phyloP scores from a whole-genome alignment of 1,140 invertebrate species.

The Gerris buenoi region DNA sequence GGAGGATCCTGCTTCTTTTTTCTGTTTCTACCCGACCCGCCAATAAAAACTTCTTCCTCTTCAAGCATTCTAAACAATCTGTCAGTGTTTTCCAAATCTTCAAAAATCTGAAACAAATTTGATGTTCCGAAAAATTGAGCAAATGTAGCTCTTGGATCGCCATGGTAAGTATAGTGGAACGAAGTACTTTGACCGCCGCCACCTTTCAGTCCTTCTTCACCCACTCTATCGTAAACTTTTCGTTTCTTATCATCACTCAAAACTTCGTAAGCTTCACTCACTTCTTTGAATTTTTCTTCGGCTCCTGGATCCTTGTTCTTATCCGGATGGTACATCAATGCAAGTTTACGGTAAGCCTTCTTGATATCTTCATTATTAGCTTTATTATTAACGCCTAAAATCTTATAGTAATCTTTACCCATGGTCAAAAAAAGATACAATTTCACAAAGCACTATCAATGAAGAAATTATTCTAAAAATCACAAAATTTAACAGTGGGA shows the following conservation, averaged over 20 bases:
- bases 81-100: constrained; percentile 40
- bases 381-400: constrained; percentile 76
- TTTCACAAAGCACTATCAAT: not conserved
- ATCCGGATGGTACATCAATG: constrained; percentile 96
- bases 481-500: not conserved
- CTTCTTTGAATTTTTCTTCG: constrained; percentile 38
- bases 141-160: constrained; percentile 63
- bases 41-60: constrained; percentile 49
- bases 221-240: constrained; percentile 55
- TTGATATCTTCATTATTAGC: constrained; percentile 83
- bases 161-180: constrained; percentile 70
- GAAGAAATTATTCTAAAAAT: not conserved
- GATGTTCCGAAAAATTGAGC: constrained; percentile 51
- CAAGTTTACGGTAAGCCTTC: constrained; percentile 91
- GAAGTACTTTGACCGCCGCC: constrained; percentile 26
- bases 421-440: not conserved
- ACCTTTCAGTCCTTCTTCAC: constrained; percentile 74
- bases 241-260: constrained; percentile 52
- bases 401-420: constrained; percentile 74
- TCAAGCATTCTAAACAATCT: constrained; percentile 40
- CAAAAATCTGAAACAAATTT: constrained; percentile 51
- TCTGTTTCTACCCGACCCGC: not conserved
- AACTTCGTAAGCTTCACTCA: constrained; percentile 49
- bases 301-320: constrained; percentile 87
- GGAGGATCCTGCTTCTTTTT: constrained; percentile 60